Evolutionary conservation across 2,113 vertebrate species (phyloP).

Genomic region (Corvus cornix): DNA sequence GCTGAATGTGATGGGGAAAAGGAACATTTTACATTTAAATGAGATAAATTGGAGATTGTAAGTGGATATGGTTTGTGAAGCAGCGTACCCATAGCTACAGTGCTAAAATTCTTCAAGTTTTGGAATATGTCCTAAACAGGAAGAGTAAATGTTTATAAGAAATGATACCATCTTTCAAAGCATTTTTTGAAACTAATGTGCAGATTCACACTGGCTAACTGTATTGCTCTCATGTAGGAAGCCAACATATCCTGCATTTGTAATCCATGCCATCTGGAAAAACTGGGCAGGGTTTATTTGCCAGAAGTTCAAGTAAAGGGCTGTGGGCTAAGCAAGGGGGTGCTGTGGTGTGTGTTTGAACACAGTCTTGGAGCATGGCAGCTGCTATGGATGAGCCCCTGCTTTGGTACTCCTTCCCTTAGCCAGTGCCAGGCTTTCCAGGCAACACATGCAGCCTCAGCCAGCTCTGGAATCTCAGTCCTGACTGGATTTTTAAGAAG

Average conservation of each 20-base stretch:
- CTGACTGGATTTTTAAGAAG: neutral
- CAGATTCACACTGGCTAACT: neutral
- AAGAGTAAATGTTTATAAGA: neutral
- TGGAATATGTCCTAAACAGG: neutral
- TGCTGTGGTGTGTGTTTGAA: neutral
- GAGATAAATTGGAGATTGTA: neutral
- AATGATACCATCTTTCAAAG: neutral
- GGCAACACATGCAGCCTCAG: neutral
- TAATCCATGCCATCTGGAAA: neutral
- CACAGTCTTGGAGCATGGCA: neutral
- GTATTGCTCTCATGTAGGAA: neutral
- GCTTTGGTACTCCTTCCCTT: neutral
- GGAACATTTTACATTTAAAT: neutral
- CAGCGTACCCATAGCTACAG: neutral
- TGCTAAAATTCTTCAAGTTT: neutral
- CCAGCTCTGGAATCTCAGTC: neutral
- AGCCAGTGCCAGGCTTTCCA: neutral
- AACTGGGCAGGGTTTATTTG: neutral
- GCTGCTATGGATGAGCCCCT: neutral
- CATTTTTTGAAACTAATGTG: neutral
- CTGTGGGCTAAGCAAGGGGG: neutral
- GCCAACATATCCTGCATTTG: accelerated
- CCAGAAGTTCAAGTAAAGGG: neutral
- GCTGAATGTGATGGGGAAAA: neutral
- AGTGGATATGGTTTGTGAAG: neutral